Base-by-base conservation (phyloP, 2,113 vertebrate genomes). In the Paracanthobrama guichenoti region DNA sequence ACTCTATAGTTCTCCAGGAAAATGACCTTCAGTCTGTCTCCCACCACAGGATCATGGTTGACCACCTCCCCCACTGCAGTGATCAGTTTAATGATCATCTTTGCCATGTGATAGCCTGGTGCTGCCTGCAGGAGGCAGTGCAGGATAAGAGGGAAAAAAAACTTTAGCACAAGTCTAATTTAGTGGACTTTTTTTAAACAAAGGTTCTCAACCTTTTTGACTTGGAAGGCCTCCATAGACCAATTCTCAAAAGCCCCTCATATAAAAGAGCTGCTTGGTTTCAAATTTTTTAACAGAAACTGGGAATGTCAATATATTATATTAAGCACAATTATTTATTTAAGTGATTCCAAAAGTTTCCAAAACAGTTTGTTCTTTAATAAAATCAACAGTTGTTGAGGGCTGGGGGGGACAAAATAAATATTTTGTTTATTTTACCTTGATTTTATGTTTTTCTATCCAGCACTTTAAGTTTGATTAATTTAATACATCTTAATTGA, bases 61-160 rank as follows among this genome's bases (percentile, higher is more conserved):
- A 97, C 83, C 11, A 97, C 92, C 4, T 95, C 92, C 0, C 94
- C 95, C 0, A 97, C 88, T 1, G 96, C 94, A 0, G 95, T 97
- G 91, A 97, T 94, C 87, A 97, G 91, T 86, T 96, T 97, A 88
- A 97, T 97, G 89, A 97, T 97, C 94, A 95, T 94, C 91, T 97
- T 97, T 42, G 96, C 96, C 96, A 97, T 96, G 90, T 97, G 96
- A 88, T 97, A 97, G 18, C 96, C 96, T 2, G 96, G 96, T 16
- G 96, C 96, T 0, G 96, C 96, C 96, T 97, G 88, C 90, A 84
- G 86, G 31, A 79, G 76, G 75, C 71, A 67, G 71, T 28, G 82
- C 66, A 13, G 77, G 24, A 28, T 2, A 24, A 78, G 14, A 35
- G 2, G 3, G 3, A 57, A 3, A 42, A 3, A 26, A 39, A 42